Conservation (phyloP, 1,140 invertebrate species). For the Zophobas morio region DNA sequence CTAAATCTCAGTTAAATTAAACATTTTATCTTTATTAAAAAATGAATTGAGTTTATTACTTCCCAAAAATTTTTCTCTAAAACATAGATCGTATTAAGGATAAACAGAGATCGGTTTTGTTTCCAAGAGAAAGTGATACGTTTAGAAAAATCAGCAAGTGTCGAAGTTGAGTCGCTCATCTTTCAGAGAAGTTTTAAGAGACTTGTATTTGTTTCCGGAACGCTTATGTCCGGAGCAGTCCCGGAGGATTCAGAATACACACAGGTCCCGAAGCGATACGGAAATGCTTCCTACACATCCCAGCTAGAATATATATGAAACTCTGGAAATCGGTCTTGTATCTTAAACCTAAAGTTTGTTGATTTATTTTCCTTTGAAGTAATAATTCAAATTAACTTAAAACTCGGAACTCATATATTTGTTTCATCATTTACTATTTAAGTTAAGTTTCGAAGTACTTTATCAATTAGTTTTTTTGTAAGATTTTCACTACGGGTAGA, state of each 20-base stretch:
- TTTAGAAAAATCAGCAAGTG: conserved; percentile 2
- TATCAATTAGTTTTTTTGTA: too few relatives aligned
- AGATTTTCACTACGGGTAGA: too few relatives aligned
- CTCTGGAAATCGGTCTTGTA: neutral
- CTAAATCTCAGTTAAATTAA: too few relatives aligned
- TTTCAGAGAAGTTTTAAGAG: conserved; percentile 48
- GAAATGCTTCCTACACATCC: conserved; percentile 24
- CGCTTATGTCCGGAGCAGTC: conserved; percentile 44
- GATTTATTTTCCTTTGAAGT: neutral
- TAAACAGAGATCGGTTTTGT: too few relatives aligned
- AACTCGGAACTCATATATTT: conserved; percentile 2
- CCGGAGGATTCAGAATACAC: conserved; percentile 25
- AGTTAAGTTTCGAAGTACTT: too few relatives aligned
- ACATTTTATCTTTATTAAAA: too few relatives aligned
- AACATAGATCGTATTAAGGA: too few relatives aligned
- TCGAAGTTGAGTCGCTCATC: conserved; percentile 39
- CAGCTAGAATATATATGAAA: conserved; percentile 7
- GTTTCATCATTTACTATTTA: neutral
- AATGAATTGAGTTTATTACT: too few relatives aligned
- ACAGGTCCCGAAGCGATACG: conserved; percentile 24
- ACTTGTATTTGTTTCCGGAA: conserved; percentile 51
- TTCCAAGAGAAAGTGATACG: too few relatives aligned
- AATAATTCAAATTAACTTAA: neutral
- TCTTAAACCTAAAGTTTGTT: too few relatives aligned
- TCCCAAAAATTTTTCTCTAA: too few relatives aligned